Conservation (phyloP, 2,113 vertebrate species). For the Engystomops pustulosus region DNA sequence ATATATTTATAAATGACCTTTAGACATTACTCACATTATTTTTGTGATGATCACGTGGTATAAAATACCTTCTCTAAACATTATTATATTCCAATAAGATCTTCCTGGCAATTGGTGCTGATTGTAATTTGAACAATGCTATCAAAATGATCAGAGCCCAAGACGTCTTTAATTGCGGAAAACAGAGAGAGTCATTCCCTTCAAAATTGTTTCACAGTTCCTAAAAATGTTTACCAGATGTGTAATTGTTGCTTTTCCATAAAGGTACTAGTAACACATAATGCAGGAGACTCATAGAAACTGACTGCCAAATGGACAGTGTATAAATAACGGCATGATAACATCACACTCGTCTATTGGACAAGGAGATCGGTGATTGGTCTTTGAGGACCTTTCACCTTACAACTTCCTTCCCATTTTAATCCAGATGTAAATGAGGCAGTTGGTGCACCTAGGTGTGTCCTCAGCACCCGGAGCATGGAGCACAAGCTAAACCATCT, state of each 20-base stretch:
- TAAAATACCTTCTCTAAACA: no score
- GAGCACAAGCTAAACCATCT: no score
- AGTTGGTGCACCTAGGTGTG: no score
- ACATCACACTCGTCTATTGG: constrained; percentile 32
- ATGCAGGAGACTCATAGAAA: not conserved
- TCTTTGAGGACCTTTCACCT: not conserved
- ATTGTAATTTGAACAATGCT: constrained; percentile 3
- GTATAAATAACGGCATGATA: not conserved
- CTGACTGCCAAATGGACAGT: constrained; percentile 19
- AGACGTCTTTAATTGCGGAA: not conserved
- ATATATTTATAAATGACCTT: no score
- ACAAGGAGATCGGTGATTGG: constrained; percentile 43
- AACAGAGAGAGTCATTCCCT: constrained; percentile 7
- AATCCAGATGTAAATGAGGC: no score
- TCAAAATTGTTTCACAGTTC: constrained; percentile 4
- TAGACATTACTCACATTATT: no score
- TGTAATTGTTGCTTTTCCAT: constrained; percentile 4
- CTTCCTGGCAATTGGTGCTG: not conserved
- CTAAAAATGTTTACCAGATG: constrained; percentile 48
- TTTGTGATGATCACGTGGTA: no score
- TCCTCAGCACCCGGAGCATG: no score
- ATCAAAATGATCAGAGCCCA: constrained; percentile 3
- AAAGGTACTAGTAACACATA: constrained; percentile 35
- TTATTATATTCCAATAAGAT: not conserved
- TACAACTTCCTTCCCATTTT: constrained; percentile 42